Base-by-base conservation (phyloP, 1,140 invertebrate species). In the Rhyzopertha dominica region DNA sequence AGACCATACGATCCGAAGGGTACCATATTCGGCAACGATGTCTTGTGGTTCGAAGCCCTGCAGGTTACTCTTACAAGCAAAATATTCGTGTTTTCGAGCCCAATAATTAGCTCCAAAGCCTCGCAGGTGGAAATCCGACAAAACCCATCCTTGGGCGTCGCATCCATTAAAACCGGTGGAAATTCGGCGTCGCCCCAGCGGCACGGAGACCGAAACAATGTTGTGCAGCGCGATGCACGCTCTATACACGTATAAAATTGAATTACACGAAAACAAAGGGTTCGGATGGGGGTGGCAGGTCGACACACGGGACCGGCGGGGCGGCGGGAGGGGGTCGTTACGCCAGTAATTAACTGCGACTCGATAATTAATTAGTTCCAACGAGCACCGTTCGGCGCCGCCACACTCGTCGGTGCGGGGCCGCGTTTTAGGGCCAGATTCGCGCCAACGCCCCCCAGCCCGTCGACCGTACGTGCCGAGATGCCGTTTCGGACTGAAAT, bases 321-420 rank as follows among this genome's bases (percentile, higher is more conserved):
- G 29, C 24, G 26, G 32, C 8, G 45, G 32, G 41, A 42, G 44
- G 51, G 49, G 49, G 54, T 51, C 49, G 58, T 57, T 59, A 59
- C 53, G 56, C 36, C 47, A 53, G 56, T 63, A 63, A 63, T 63
- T 63, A 63, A 63, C 61, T 61, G 49, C 52, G 56, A 57, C 58
- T 63, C 56, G 61, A 63, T 61, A 61, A 63, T 63, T 63, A 63
- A 63, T 63, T 63, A 63, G 61, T 63, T 63, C 54, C 58, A 61
- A 59, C 56, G 53, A 57, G 56, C 52, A 43, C 56, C 56, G 58
- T 56, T 58, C 48, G 54, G 47, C 49, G 53, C 41, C 53, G 53
- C 52, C 50, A 46, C 54, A 47, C 8, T 26, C 30, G 30, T 16
- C 30, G 5, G 13, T 32, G 10, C 13, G 30, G 13, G 13, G 5